Base-by-base conservation (phyloP, 2,888 invertebrate species). In the Alentia gelatinosa region DNA sequence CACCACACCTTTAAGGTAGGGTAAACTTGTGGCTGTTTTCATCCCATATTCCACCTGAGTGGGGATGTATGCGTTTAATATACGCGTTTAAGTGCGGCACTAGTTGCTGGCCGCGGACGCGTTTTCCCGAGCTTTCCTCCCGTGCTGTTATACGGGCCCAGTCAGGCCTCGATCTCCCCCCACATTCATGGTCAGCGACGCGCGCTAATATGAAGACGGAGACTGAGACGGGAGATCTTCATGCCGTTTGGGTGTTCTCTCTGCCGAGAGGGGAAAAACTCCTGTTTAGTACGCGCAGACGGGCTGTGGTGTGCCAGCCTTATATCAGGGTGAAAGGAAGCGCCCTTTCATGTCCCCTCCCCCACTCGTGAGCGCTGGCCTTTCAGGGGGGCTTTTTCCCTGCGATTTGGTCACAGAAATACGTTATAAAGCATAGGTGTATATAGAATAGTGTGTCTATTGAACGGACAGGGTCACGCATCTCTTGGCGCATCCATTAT, bases 91-190 rank as follows among this genome's bases (percentile, higher is more conserved):
- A n/a, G n/a, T n/a, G n/a, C n/a, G n/a, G n/a, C n/a, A n/a, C n/a
- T n/a, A n/a, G 47, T 47, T 47, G 7, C 7, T 47, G 47, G 47
- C 9, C 19, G 12, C 5, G 68, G 68, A 26, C n/a, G 68, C 30
- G 30, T 26, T 68, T 30, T 30, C 68, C 26, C 33, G 26, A 47
- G 9, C 47, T 12, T 7, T 30, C 68, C 68, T 30, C 68, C n/a
- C 30, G 68, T 30, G 30, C 4, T 26, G n/a, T 26, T 68, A 68
- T 68, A 30, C 1, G 68, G 68, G 68, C 30, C 68, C 30, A 68
- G 68, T 68, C 68, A 68, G 30, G 68, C 68, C 68, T 68, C 30
- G 68, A 68, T 68, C 68, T n/a, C n/a, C n/a, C 33, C n/a, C 68
- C 26, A 68, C 68, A 68, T 68, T 68, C 68, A 68, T 30, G 68